Evolutionary conservation across 2,888 invertebrate species (phyloP), one percentile per base, ranked within the genome.

Genomic region (Lacanobia wlatinum): DNA sequence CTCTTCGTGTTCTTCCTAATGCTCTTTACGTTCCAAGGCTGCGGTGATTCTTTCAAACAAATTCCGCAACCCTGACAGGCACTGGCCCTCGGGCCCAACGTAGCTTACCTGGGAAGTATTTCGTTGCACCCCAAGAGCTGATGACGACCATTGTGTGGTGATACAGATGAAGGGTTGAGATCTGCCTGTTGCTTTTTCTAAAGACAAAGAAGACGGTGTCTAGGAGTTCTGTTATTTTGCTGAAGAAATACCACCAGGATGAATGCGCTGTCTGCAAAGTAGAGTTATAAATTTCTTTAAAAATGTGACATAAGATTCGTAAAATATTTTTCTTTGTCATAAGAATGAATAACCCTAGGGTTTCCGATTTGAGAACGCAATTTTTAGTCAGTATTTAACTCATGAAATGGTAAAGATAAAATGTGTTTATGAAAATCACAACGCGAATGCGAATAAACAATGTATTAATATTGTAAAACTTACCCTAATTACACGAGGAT

Each of bases 181-280:
- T 97, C 92, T 99, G 99, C 66, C 97, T 97, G 83, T 98, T 97
- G 91, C 98, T 99, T 92, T 99, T 99, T 34, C 98, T 96, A 82
- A 98, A 92, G 18, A 99, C 98, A 91, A 99, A 99, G 94, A 99
- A 98, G 6, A 98, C 97, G 0, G 98, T 98, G 87, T 98, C 98
- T 68, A 98, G 87, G 0, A 98, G 95, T 90, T 98, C 98, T 0
- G 97, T 96, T 28, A 98, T 92, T 92, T 98, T 98, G 8, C 97
- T 97, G 66, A 97, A 96, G 89, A 97, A 98, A 87, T 98, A 98
- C 93, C 97, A 97, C 97, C 97, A 97, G 7, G 48, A 8, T n/a
- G 14, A 8, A 14, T 12, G 4, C 1, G 84, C 73, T 55, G 71
- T 52, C 84, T 84, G 73, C 5, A 81, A 81, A n/a, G 12, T 3